Base-by-base conservation (phyloP, 2,113 vertebrate genomes). In the Choloepus hoffmanni region DNA sequence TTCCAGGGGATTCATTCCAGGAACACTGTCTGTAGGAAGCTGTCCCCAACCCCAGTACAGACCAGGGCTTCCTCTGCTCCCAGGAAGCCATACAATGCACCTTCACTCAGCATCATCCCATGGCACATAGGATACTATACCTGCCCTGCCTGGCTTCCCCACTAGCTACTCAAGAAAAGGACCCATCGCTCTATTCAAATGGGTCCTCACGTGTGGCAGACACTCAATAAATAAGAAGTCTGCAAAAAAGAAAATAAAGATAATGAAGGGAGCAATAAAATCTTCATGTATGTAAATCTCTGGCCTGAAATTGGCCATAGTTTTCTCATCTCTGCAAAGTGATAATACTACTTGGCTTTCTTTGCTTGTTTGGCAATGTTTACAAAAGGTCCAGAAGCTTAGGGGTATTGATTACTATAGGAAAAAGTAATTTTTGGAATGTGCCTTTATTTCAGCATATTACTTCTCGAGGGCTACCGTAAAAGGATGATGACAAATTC, bases 81-180 rank as follows among this genome's bases (percentile, higher is more conserved):
- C 9, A 24, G 19, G 0, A 11, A 40, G 45, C 18, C 60, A 8
- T 6, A 65, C 7, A 36, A 53, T n/a, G 19, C n/a, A 36, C 16
- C 67, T 70, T 18, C 70, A 23, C 36, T 19, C 21, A 21, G 24
- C n/a, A 73, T 3, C 30, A 8, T 21, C 24, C 16, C 21, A 45
- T 2, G 13, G 19, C 30, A 48, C 5, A 1, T 7, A 30, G 13
- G n/a, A 63, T 15, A 19, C 7, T 33, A 18, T 2, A 28, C 8
- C 14, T 36, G 6, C 14, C 43, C 68, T 68, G 40, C 4, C 24
- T 8, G n/a, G 30, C 33, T 43, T 65, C 26, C 24, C 76, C 23
- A 48, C 40, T 8, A 18, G 28, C 18, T 33, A 16, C 45, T 21
- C 1, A 0, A 24, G 10, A 15, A 63, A 5, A 78, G 53, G 43